Evolutionary conservation across 2,888 invertebrate genomes (phyloP), one percentile per base, ranked within the genome.

Genomic region (Augochlorella aurata): DNA sequence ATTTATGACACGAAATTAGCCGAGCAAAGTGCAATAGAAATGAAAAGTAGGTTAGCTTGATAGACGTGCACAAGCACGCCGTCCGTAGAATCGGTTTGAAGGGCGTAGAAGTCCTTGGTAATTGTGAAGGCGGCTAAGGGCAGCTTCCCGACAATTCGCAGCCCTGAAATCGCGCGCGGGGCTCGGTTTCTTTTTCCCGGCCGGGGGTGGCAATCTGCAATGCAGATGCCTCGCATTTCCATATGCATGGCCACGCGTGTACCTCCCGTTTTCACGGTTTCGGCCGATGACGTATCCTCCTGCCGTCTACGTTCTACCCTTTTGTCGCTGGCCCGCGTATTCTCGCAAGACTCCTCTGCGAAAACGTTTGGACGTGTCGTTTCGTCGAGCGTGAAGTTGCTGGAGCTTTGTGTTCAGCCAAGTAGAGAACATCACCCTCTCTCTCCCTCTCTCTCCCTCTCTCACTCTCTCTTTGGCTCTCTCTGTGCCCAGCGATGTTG

Each of bases 191-290:
- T 82, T 79, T 82, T 76, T 75, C 75, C 54, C 61, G 66, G 65
- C 66, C 24, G 66, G 67, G 67, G 47, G 75, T 29, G 44, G 24
- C 14, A 80, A 87, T 86, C 85, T 88, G 82, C 86, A 88, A 81
- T 88, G 87, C 85, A 84, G 84, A 85, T 86, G 65, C 77, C 49
- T 47, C 72, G 67, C 70, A 88, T 89, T 83, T 88, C 82, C 88
- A 85, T 86, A 85, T 88, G 86, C 86, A 88, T 85, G 69, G 84
- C 73, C 63, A 8, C n/a, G 18, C 79, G 84, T 78, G 81, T 70
- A 83, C 81, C 79, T 83, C 81, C 83, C 79, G 81, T 79, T 85
- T 38, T 87, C 72, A 80, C 69, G 74, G 74, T 80, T 80, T 86
- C 77, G 66, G 74, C 81, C 81, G 72, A 74, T 52, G 65, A 77